Base-by-base conservation (phyloP, 2,797 vertebrate species). In the Acipenser transmontanus region DNA sequence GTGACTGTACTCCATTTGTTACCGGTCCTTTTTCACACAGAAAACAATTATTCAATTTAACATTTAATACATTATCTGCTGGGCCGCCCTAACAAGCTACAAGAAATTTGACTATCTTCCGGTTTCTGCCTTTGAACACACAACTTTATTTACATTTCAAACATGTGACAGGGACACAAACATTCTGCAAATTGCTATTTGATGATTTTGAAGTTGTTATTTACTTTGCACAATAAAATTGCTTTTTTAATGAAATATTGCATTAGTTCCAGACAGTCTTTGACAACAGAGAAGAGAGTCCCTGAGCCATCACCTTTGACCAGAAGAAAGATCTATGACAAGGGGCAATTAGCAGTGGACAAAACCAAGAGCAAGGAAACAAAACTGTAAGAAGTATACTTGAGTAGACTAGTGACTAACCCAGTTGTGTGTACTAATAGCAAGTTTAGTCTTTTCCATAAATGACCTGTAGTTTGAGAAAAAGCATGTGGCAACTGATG, bases 321-420 rank as follows among this genome's bases (percentile, higher is more conserved):
- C 63, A 91, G 91, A 71, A 91, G 94, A 77, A 95, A 86, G 85
- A 57, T 70, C 9, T 92, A 89, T 70, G 94, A 98, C 48, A 95
- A 84, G 75, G 84, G 75, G 62, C 66, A 71, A 54, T 59, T 73
- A 61, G 67, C 76, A 47, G 54, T 77, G 50, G 92, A 93, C 70
- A 91, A 89, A 73, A 70, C 85, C 83, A 98, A 95, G 84, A 70
- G 88, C 80, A 98, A 95, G 89, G 96, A 98, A 77, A 92, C 91
- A 51, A 89, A 92, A 73, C 85, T 83, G 83, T 99, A 95, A 96
- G 97, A 62, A 77, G 69, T 76, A 62, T 57, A 57, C 14, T 56
- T 50, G 60, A 59, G 48, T 49, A 66, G 69, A 65, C 69, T 12
- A 20, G 69, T 50, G 61, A 34, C 65, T 66, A 48, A 51, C 63